Base-by-base conservation (phyloP, 2,888 invertebrate genomes). In the Neelides folsomi region DNA sequence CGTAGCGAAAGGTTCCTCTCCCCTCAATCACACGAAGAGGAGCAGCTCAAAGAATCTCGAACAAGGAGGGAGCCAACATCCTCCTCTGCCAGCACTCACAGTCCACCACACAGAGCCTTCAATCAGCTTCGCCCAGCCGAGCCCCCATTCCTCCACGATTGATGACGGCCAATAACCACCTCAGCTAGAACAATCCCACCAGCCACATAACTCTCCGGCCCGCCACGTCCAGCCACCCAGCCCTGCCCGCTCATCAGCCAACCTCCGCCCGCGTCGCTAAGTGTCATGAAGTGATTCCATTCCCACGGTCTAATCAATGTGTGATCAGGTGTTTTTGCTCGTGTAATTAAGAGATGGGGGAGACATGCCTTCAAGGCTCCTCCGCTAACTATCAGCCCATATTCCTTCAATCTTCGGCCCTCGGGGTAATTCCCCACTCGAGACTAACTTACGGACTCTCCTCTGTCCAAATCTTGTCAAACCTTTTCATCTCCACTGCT, bases 391-490 rank as follows among this genome's bases (percentile, higher is more conserved):
- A 27, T 27, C 27, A 27, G 15, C 27, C 5, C 44, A 44, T 44
- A 49, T 34, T 35, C 20, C 13, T 19, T 27, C 19, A 15, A 7
- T 13, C 47, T 18, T 20, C 35, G 15, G 27, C 44, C 58, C 52
- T 18, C 43, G 37, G 49, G 58, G 52, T 53, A 56, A 54, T 56
- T 58, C 54, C 55, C 52, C 55, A 56, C 57, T 57, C 53, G 47
- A 51, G 46, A 50, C 52, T 44, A 43, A 44, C 45, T 50, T 43
- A 52, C 52, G 49, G 41, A 48, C 53, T 53, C 53, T 56, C 44
- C 44, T 54, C 51, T 51, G 56, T 55, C 57, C 57, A 59, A 57
- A 57, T 59, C 56, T 27, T 59, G 59, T 55, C 57, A 59, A 59
- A 57, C 46, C 57, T 55, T 57, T 57, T 57, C 59, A 57, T 57